phyloP scores from a whole-genome alignment of 2,888 invertebrate species.

The Eristalis intricaria region DNA sequence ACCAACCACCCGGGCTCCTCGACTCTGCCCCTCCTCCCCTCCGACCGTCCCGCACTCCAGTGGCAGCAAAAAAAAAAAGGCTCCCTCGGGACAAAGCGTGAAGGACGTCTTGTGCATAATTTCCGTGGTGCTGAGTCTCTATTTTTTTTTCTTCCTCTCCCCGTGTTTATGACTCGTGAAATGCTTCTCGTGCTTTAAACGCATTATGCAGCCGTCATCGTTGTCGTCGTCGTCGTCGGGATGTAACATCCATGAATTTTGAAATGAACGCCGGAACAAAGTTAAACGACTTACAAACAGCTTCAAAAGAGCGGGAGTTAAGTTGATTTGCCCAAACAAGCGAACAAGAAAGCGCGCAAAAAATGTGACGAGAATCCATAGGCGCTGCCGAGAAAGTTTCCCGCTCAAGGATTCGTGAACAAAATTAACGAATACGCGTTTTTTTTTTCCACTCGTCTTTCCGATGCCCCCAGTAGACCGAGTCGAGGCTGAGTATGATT shows the following conservation, averaged over 20 bases:
- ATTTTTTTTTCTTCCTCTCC: not conserved
- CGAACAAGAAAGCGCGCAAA: not conserved
- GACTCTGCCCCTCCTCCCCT: no score
- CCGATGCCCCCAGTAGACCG: not conserved
- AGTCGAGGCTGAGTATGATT: constrained; percentile 19
- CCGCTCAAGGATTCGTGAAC: constrained; percentile 9
- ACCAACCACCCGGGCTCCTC: not conserved
- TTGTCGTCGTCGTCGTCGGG: not conserved
- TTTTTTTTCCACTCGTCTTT: not conserved
- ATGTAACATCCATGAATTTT: constrained; percentile 23
- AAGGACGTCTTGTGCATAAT: constrained; percentile 14
- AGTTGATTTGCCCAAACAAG: constrained; percentile 22
- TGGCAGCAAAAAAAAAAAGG: not conserved
- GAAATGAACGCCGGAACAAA: constrained; percentile 14
- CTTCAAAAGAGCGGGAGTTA: constrained; percentile 1
- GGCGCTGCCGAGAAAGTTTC: constrained; percentile 29
- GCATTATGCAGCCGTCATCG: constrained; percentile 20
- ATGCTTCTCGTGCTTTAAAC: constrained; percentile 1
- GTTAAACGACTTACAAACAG: constrained; percentile 14
- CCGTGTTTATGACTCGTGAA: constrained; percentile 11
- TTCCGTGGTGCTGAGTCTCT: not conserved
- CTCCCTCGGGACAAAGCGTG: not conserved
- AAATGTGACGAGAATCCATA: not conserved
- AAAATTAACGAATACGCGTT: constrained; percentile 19
- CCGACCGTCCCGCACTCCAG: no score